Base-by-base conservation (phyloP, 2,888 invertebrate genomes). In the Brenthis daphne region DNA sequence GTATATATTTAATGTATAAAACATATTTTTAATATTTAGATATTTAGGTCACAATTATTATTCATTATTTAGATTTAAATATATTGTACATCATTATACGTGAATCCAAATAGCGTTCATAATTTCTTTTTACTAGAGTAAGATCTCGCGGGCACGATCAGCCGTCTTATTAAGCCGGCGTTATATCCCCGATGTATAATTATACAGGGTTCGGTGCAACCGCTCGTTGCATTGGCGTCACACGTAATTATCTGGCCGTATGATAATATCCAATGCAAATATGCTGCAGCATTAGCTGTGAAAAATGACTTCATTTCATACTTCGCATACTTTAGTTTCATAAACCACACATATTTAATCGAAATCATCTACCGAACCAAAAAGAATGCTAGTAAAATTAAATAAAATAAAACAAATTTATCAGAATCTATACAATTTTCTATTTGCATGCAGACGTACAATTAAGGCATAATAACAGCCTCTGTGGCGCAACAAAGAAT, bases 401-500 rank as follows among this genome's bases (percentile, higher is more conserved):
- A 11, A n/a, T n/a, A 4, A 50, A 60, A 60, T 12, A 69, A 73
- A 70, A 67, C 81, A 80, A 81, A 81, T 79, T 83, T 70, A 87
- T 87, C 85, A 82, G 81, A 86, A 85, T 85, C 88, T 87, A 90
- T 90, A 89, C 84, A 85, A 84, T 85, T 88, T 86, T 87, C 86
- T 89, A 92, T 92, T 92, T 90, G 89, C 91, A 92, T 91, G 89
- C 88, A 82, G 85, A 82, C 82, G 85, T 90, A 85, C 87, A 91
- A 92, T 92, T 92, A 92, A 89, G 86, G 86, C 82, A 83, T 92
- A 91, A 92, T 91, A 90, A 87, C 88, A 87, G 87, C 85, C 87
- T 89, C 87, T 84, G 88, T 90, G 87, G 88, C 82, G 92, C 87
- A 92, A 91, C 91, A 90, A 87, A 90, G 92, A 92, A 91, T 92